Evolutionary conservation across 2,113 vertebrate genomes (phyloP), one percentile per base, ranked within the genome.

Genomic region (Merops nubicus): DNA sequence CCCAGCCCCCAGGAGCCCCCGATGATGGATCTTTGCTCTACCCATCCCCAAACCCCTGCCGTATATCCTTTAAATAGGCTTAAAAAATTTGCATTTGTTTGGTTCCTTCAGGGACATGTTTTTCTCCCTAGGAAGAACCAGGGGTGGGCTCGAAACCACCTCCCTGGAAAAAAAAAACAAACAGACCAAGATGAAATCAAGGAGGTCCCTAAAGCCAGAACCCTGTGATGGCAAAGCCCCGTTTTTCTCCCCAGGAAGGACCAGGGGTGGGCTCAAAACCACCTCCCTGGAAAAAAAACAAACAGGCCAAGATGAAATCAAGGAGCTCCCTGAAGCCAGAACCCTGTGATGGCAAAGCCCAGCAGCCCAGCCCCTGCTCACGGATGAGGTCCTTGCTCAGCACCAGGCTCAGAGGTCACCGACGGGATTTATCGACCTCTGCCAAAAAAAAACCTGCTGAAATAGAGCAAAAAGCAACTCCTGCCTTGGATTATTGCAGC

Each of bases 371-470:
- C 6, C 10, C 23, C 47, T 29, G 47, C 38, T 68, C 28, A 18
- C 0, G 4, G 16, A 15, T 5, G 0, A n/a, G 3, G 13, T 23
- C 69, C 31, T 3, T 4, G 13, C 51, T 34, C 43, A 42, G 45
- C 3, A 1, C 22, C 1, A 1, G 4, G 53, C 72, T 83, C n/a
- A 59, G 33, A 18, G 40, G 57, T 65, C 57, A 10, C 0, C 17
- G 80, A 4, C 11, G 33, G 51, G 40, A 64, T 48, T 12, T 33
- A 42, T 8, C 21, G 0, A n/a, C n/a, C n/a, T n/a, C n/a, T n/a
- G n/a, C n/a, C n/a, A n/a, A n/a, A 6, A 20, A 33, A 53, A 72
- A 70, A 43, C 14, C 33, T 16, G 54, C 56, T 28, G 64, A 77
- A 85, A 31, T 1, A 25, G 60, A 67, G 36, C 1, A 45, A 81